Base-by-base conservation (phyloP, 1,140 invertebrate species). In the Calliopsis andreniformis region DNA sequence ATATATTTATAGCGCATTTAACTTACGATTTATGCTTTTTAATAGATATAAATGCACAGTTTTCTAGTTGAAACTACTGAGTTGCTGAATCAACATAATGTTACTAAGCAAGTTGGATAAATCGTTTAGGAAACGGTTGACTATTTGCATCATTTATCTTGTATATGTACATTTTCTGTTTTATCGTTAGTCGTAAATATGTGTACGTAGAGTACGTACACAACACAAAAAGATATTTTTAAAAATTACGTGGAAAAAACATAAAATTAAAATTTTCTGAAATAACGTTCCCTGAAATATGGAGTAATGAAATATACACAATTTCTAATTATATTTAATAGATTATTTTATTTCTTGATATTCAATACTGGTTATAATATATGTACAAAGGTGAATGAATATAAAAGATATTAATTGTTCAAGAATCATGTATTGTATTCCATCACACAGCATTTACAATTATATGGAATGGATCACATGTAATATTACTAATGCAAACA, bases 31-130 rank as follows among this genome's bases (percentile, higher is more conserved):
- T n/a, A n/a, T n/a, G n/a, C n/a, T n/a, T n/a, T n/a, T n/a, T n/a
- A n/a, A n/a, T n/a, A n/a, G n/a, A n/a, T n/a, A n/a, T n/a, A n/a
- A n/a, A n/a, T n/a, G n/a, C n/a, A n/a, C n/a, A n/a, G n/a, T n/a
- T n/a, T n/a, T n/a, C n/a, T n/a, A n/a, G n/a, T n/a, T n/a, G n/a
- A n/a, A n/a, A n/a, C n/a, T n/a, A n/a, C 6, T 49, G 39, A 53
- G 25, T 53, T 67, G 32, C 47, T 53, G 49, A 0, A 53, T 55
- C 32, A 18, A 55, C 35, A 42, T 28, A 20, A 30, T 71, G 45
- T 71, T 49, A 30, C 58, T 71, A 71, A 42, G 58, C 12, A 32
- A 42, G 32, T 71, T 23, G 3, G 10, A 49, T n/a, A 62, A 71
- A 28, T 51, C 47, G 3, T n/a, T 39, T 20, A 62, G 14, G 16